Base-by-base conservation (phyloP, 2,797 vertebrate species). In the Sparidentex hasta region DNA sequence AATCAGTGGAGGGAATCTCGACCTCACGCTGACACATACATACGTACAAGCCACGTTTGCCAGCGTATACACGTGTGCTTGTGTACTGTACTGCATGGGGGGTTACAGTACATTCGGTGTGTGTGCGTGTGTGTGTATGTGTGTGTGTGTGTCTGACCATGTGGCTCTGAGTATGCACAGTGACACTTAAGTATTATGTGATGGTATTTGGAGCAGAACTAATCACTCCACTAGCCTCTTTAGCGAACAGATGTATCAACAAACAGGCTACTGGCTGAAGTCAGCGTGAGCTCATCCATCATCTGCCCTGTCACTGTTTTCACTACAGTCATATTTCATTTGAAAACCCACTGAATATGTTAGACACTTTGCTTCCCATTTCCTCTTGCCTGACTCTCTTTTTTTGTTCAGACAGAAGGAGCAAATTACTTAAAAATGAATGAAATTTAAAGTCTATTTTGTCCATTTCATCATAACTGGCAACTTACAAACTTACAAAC, bases 191-290 rank as follows among this genome's bases (percentile, higher is more conserved):
- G 76, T 81, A 83, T 87, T 82, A 83, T 86, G 83, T 59, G 78
- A 59, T n/a, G 29, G 74, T 75, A 91, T 91, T 67, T 92, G 76
- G 91, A 91, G 90, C 89, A 88, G 90, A 91, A 93, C 82, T 92
- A 93, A 93, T 92, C 54, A 59, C 74, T 80, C 77, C 69, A 64
- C 56, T 62, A 29, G 65, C 81, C 76, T 83, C 80, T 85, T 83
- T 44, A 69, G 41, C 74, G 51, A 81, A 82, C 81, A 83, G 46
- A 82, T 68, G 58, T 57, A 73, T 66, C 66, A 51, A 74, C 47
- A 85, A 85, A 81, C 51, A 76, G 50, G 59, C 80, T 68, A 71
- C 43, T 9, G 62, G 54, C 55, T 68, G 41, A 41, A 74, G 27
- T 78, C 44, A 59, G 38, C 3, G 63, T 29, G 51, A 63, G 52